Conservation (phyloP, 2,797 vertebrate genomes). For the Gymnoscopelus microlampas region DNA sequence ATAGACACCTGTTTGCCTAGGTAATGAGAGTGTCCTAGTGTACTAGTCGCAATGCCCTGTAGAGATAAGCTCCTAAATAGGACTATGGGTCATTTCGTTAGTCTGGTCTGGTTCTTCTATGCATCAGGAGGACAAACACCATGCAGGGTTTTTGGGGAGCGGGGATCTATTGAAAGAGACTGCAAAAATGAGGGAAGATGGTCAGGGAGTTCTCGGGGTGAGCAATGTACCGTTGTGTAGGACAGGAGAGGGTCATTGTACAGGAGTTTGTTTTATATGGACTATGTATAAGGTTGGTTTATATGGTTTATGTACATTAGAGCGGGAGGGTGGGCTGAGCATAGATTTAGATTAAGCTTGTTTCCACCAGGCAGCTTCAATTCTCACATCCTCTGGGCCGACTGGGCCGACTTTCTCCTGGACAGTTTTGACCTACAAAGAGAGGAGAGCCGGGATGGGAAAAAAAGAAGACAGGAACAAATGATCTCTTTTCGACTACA, state of each 20-base stretch:
- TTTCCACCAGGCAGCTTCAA: conserved; percentile 44
- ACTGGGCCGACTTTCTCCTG: conserved; percentile 92
- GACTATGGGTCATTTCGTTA: conserved; percentile 46
- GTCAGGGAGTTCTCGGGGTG: conserved; percentile 29
- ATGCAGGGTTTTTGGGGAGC: conserved; percentile 61
- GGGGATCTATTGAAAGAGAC: conserved; percentile 29
- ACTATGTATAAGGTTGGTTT: conserved; percentile 60
- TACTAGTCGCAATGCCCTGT: conserved; percentile 53
- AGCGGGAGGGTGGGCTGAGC: conserved; percentile 48
- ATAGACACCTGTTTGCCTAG: conserved; percentile 41
- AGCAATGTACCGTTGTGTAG: conserved; percentile 34
- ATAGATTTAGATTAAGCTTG: conserved; percentile 63
- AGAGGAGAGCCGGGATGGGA: conserved; percentile 13
- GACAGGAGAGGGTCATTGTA: conserved; percentile 41
- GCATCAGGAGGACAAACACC: conserved; percentile 55
- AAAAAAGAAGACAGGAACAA: background rate
- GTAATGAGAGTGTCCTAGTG: conserved; percentile 44
- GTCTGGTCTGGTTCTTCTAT: conserved; percentile 53
- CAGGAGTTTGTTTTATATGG: conserved; percentile 54
- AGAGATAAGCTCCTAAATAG: conserved; percentile 45
- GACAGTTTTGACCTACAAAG: conserved; percentile 95
- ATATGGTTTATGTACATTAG: conserved; percentile 60
- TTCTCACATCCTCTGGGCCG: conserved; percentile 92
- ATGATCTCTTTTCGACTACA: background rate
- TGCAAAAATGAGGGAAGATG: conserved; percentile 46